Conservation (phyloP, 2,113 vertebrate genomes). For the Ciconia maguari region DNA sequence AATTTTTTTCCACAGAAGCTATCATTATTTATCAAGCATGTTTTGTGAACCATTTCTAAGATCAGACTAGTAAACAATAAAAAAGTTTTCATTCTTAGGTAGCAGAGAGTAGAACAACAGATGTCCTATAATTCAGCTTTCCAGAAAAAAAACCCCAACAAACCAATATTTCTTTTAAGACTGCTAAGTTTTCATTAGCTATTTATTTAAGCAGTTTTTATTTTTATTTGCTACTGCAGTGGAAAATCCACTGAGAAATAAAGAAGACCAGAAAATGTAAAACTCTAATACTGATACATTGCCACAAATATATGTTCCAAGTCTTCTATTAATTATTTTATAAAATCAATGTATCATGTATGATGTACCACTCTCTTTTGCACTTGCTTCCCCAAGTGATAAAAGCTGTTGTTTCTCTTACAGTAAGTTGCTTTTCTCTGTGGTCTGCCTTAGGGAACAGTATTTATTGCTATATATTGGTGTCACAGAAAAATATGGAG, state of each 20-base stretch:
- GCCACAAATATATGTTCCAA: background rate
- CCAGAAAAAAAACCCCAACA: background rate
- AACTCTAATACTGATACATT: background rate
- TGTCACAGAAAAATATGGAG: background rate
- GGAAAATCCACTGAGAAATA: background rate
- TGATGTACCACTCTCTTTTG: background rate
- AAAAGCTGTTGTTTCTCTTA: background rate
- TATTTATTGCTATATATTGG: background rate
- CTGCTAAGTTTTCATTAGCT: background rate
- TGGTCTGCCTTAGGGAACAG: background rate
- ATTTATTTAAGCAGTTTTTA: background rate
- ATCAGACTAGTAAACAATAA: background rate
- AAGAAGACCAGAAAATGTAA: background rate
- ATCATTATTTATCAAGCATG: background rate
- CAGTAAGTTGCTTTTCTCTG: background rate
- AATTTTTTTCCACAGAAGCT: background rate
- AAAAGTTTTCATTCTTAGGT: background rate
- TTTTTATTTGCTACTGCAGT: background rate
- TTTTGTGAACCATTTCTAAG: constrained; percentile 4
- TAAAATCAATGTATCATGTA: background rate
- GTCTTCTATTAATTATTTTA: background rate
- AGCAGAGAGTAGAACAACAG: background rate
- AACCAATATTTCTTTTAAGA: background rate
- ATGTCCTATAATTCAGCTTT: background rate
- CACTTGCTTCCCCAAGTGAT: background rate